A percentile compares a stretch with the other conserved stretches of the same genome.
Evolutionary conservation across 92 coral and sea anemone genomes (phyloP).

Genomic region (Micromussa lordhowensis): DNA sequence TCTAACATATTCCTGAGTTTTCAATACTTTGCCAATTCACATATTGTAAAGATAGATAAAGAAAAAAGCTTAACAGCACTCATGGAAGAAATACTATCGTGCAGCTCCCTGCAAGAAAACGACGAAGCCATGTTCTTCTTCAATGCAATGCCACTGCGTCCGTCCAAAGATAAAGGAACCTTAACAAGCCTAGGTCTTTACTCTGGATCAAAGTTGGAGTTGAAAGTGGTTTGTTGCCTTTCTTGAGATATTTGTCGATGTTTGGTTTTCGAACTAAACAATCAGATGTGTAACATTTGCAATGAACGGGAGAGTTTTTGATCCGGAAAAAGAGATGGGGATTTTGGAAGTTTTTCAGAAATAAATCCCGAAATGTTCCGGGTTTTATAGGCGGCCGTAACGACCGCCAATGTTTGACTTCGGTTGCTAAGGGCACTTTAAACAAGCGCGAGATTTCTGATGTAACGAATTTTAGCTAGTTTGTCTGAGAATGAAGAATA

Average conservation of each 20-base stretch:
- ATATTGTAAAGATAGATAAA: slow-evolving; percentile 29
- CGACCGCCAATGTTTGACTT: not conserved
- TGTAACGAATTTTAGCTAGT: no score
- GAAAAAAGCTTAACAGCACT: slow-evolving; percentile 10
- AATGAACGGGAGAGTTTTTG: slow-evolving; percentile 1
- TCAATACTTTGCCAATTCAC: no score
- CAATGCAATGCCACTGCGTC: not conserved
- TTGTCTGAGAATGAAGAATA: no score
- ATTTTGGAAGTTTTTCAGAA: no score
- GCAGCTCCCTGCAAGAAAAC: not conserved
- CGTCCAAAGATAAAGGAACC: not conserved
- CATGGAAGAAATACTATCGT: not conserved
- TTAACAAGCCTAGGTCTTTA: not conserved
- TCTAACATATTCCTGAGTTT: no score
- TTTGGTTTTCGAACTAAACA: not conserved
- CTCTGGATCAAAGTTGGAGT: slow-evolving; percentile 8
- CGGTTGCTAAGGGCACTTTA: not conserved
- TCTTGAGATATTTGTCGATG: not conserved
- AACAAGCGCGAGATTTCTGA: not conserved
- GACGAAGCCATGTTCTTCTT: not conserved
- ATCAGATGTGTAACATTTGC: not conserved
- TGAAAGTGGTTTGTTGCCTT: not conserved
- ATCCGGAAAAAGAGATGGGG: slow-evolving; percentile 38
- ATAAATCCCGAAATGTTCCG: no score
- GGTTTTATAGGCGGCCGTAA: no score